phyloP scores from a whole-genome alignment of 2,888 invertebrate genomes.

The Tholera decimalis region DNA sequence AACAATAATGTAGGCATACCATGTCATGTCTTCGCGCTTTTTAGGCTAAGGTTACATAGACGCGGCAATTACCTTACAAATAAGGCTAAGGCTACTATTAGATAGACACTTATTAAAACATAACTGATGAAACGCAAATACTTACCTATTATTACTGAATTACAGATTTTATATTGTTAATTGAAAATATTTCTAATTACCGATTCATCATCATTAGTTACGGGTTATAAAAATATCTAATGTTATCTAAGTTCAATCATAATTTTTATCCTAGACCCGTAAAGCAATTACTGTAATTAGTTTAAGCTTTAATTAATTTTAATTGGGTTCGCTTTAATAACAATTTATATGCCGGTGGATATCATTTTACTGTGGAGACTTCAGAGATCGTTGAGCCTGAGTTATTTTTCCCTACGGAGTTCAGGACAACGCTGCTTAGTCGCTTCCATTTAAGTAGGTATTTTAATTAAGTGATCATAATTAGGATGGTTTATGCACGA shows the following conservation, averaged over 20 bases:
- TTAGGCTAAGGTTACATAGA: conserved; percentile 52
- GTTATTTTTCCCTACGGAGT: conserved; percentile 33
- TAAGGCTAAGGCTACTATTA: conserved; percentile 48
- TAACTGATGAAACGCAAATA: conserved; percentile 30
- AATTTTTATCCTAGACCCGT: conserved; percentile 41
- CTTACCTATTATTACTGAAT: conserved; percentile 34
- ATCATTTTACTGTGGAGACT: conserved; percentile 28
- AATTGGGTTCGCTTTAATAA: conserved; percentile 30
- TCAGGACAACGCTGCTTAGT: conserved; percentile 6
- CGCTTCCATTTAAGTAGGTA: not conserved
- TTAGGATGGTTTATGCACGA: not conserved
- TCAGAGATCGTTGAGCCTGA: conserved; percentile 14
- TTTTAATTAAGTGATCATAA: conserved; percentile 21
- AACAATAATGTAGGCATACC: conserved; percentile 22
- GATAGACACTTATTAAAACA: conserved; percentile 39
- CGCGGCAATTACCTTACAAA: conserved; percentile 41
- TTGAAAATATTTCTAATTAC: conserved; percentile 29
- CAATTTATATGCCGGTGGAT: conserved; percentile 35
- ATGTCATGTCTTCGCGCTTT: conserved; percentile 39
- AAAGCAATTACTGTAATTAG: conserved; percentile 41
- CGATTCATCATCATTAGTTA: conserved; percentile 29
- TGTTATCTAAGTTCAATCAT: conserved; percentile 29
- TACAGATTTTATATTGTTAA: conserved; percentile 13
- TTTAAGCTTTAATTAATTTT: conserved; percentile 28
- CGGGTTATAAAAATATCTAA: conserved; percentile 13